phyloP scores from a whole-genome alignment of 2,888 invertebrate genomes.

The Standfussiana lucernea region DNA sequence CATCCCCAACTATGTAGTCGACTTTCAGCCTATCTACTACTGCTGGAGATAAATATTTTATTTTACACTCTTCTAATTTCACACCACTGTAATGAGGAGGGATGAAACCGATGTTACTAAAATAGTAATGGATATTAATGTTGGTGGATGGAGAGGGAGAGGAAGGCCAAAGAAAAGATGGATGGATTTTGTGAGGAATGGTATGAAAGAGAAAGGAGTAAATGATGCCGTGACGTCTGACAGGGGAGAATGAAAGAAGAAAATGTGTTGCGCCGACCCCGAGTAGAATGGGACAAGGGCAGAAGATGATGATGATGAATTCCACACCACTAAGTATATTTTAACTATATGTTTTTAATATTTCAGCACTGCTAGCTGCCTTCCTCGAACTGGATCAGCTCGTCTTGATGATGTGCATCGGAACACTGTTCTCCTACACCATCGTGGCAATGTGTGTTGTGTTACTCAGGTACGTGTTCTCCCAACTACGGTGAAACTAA shows the following conservation, averaged over 20 bases:
- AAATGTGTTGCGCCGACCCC: too few relatives aligned
- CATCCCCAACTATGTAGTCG: neutral
- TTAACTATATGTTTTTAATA: neutral
- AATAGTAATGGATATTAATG: too few relatives aligned
- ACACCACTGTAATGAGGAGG: too few relatives aligned
- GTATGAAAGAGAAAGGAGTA: too few relatives aligned
- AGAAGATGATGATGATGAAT: too few relatives aligned
- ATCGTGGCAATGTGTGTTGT: conserved; percentile 96
- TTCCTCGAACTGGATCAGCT: conserved; percentile 94
- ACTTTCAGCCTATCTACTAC: neutral
- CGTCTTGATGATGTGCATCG: conserved; percentile 96
- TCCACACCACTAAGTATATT: neutral
- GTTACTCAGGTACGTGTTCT: conserved; percentile 91
- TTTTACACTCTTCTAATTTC: neutral
- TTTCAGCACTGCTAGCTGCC: conserved; percentile 93
- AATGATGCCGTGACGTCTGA: too few relatives aligned
- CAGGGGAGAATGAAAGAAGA: too few relatives aligned
- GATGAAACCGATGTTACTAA: too few relatives aligned
- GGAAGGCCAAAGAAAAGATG: too few relatives aligned
- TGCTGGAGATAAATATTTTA: neutral
- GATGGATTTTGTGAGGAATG: too few relatives aligned
- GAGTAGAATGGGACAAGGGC: too few relatives aligned
- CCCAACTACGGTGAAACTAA: neutral
- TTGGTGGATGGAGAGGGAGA: too few relatives aligned
- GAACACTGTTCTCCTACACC: conserved; percentile 95